A percentile compares a stretch with the other conserved stretches of the same genome.
phyloP scores from a whole-genome alignment of 1,140 invertebrate genomes.

The Drosophila sturtevanti region DNA sequence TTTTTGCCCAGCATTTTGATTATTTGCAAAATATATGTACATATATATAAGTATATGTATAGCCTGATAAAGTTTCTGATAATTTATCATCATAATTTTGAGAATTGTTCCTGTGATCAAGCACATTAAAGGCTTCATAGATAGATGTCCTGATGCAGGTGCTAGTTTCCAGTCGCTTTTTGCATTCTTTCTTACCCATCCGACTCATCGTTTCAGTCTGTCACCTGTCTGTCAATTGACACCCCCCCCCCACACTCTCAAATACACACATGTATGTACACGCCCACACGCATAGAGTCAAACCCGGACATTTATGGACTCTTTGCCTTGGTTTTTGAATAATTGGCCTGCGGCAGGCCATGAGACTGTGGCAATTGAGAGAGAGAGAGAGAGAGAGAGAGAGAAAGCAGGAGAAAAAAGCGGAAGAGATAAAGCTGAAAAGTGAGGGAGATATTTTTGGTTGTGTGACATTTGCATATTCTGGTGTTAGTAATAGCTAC shows the following conservation, averaged over 20 bases:
- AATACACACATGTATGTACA: background rate
- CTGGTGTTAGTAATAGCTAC: conserved; percentile 25
- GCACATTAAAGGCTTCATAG: background rate
- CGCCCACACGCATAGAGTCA: conserved; percentile 17
- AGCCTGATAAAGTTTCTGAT: background rate
- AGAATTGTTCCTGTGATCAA: too few relatives aligned
- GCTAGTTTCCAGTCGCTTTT: background rate
- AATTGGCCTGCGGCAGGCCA: conserved; percentile 4
- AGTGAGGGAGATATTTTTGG: conserved; percentile 18
- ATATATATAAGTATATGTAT: too few relatives aligned
- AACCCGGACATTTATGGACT: conserved; percentile 25
- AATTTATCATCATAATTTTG: too few relatives aligned
- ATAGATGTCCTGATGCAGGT: background rate
- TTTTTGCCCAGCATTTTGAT: too few relatives aligned
- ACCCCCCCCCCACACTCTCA: conserved; percentile 1
- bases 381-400: background rate
- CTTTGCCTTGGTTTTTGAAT: background rate
- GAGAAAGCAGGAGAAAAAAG: background rate
- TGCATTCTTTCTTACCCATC: background rate
- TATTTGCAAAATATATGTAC: too few relatives aligned
- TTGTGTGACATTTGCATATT: conserved; percentile 44
- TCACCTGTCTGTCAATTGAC: conserved; percentile 30
- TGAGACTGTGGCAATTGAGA: background rate
- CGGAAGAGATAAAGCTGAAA: conserved; percentile 10
- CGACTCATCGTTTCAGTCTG: conserved; percentile 14